Conservation (phyloP, 1,140 invertebrate genomes). For the Nixonia krombeini region DNA sequence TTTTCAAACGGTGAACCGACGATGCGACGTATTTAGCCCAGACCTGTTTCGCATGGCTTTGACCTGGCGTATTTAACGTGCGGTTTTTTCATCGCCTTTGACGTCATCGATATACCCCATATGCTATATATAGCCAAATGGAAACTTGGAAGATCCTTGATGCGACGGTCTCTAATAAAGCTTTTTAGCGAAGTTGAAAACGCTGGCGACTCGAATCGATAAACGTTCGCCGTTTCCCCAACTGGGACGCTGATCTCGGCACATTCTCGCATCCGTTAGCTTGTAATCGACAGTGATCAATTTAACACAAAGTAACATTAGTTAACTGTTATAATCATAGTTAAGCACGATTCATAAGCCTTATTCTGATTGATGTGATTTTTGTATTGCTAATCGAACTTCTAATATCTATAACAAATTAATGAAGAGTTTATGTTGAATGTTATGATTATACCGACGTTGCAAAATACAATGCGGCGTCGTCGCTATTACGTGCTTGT, state of each 20-base stretch:
- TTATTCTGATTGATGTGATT: slow-evolving; percentile 53
- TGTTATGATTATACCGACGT: slow-evolving; percentile 33
- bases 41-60: slow-evolving; percentile 1
- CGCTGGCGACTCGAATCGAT: slow-evolving; percentile 23
- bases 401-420: slow-evolving; percentile 40
- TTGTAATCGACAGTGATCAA: slow-evolving; percentile 35
- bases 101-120: slow-evolving; percentile 21
- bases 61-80: slow-evolving; percentile 2
- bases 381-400: slow-evolving; percentile 51
- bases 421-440: slow-evolving; percentile 42
- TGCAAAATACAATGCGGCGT: slow-evolving; percentile 26
- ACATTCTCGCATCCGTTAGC: slow-evolving; percentile 32
- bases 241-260: slow-evolving; percentile 41
- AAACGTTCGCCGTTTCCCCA: too few species aligned
- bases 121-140: slow-evolving; percentile 32
- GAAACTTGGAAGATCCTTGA: slow-evolving; percentile 42
- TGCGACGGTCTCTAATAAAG: slow-evolving; percentile 29
- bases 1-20: too few species aligned
- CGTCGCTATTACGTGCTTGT: slow-evolving; percentile 31
- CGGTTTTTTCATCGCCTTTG: slow-evolving; percentile 18
- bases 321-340: slow-evolving; percentile 40
- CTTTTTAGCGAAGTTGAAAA: slow-evolving; percentile 22
- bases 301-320: slow-evolving; percentile 22
- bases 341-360: slow-evolving; percentile 34
- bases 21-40: neutral